Percentiles rank a stretch among this genome's conserved stretches.
Conservation (phyloP, 2,888 invertebrate species). For the Dryomyza anilis region DNA sequence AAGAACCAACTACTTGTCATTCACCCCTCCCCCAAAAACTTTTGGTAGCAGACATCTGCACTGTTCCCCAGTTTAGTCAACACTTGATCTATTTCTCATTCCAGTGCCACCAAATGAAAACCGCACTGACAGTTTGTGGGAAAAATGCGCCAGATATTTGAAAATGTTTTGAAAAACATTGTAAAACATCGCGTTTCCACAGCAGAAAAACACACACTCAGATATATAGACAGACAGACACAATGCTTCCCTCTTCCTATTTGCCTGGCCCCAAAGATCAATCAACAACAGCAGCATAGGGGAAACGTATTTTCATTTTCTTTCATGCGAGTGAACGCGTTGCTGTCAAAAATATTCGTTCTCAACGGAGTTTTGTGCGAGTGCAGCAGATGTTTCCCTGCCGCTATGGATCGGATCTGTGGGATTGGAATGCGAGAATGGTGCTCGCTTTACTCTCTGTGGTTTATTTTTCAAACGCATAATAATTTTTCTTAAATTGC, state of each 20-base stretch:
- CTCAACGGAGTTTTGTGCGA: constrained; percentile 23
- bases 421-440: not conserved
- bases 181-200: not conserved
- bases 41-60: too few species aligned
- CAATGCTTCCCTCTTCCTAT: not conserved
- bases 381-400: constrained; percentile 14
- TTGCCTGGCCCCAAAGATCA: constrained; percentile 3
- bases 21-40: not conserved
- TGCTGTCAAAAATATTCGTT: constrained; percentile 31
- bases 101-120: constrained; percentile 3
- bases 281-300: not conserved
- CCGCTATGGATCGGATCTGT: not conserved
- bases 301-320: constrained; percentile 3
- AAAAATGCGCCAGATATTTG: constrained; percentile 6
- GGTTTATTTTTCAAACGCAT: constrained; percentile 9
- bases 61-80: too few species aligned
- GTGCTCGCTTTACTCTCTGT: not conserved
- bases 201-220: not conserved
- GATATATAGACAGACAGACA: too few species aligned
- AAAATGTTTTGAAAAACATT: not conserved
- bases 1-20: not conserved
- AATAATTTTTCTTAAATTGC: constrained; percentile 7
- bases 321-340: constrained; percentile 4
- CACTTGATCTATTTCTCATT: constrained; percentile 8
- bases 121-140: constrained; percentile 25